Evolutionary conservation across 2,888 invertebrate genomes (phyloP), one percentile per base, ranked within the genome.

Genomic region (Chymomyza amoena): DNA sequence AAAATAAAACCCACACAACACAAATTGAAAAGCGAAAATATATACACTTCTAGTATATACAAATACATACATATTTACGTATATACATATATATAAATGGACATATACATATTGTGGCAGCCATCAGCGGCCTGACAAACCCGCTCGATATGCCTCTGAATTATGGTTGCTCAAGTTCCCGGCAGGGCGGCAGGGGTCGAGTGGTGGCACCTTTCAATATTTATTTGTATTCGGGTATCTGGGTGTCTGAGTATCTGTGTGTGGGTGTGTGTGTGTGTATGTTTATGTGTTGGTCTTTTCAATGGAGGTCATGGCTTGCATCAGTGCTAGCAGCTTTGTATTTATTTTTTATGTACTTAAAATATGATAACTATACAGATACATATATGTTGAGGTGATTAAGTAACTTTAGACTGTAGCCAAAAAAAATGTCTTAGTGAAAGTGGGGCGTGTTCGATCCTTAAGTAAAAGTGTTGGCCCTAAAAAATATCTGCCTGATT

Each of bases 1-100:
- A 65, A 66, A 60, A 72, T 61, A 61, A 56, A 65, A 71, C 70
- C 39, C 57, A 16, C 62, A 20, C 39, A 45, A 50, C 28, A 45
- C n/a, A 67, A 28, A 62, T 57, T 63, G 68, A 66, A 39, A 65
- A 57, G 57, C 71, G 61, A 18, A 54, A 54, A 54, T 54, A 54
- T 20, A 18, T 18, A 32, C 32, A 32, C 32, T 13, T 0, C 39
- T 2, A 13, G 39, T 13, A 13, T 45, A 45, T 74, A 69, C 66
- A 64, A 64, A 72, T 64, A 61, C 6, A 16, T 54, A 54, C 5
- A 13, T 20, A n/a, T 39, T 13, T 52, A 16, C 5, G 10, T 45
- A 7, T 28, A 28, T 61, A 4, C 54, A n/a, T 18, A n/a, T 50
- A 13, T 59, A 45, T n/a, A 15, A 13, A n/a, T 59, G 39, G 6